Base-by-base conservation (phyloP, 1,140 invertebrate genomes). In the Diorhabda carinulata region DNA sequence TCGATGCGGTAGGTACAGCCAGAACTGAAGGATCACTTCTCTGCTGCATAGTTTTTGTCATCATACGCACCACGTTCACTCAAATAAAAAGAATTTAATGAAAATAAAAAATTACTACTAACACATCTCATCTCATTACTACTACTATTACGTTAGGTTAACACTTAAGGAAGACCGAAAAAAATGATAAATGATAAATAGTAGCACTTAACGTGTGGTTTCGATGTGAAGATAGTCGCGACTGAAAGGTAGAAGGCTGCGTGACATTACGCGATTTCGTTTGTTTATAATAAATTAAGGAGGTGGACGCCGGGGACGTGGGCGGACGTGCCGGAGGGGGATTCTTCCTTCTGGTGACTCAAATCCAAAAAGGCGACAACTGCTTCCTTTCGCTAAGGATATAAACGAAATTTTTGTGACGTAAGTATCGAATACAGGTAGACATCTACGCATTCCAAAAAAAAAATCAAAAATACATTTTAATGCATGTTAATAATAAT, bases 1-100 rank as follows among this genome's bases (percentile, higher is more conserved):
- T 85, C 0, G 84, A 83, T 3, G 86, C 85, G 0, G 86, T 84
- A 0, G 86, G 86, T 59, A 86, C 82, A 3, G 83, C 85, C 47
- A 87, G 75, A 43, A 85, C 80, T 25, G 85, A 85, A 61, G 84
- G 84, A 44, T 83, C 81, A 69, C 84, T 83, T 78, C 84, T 82
- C 66, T 80, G 79, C 78, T 82, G 83, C 74, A 78, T 78, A 74
- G 70, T 65, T 52, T 68, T 71, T 57, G 72, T 72, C 73, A 76
- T 73, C 65, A 65, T 67, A 65, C 61, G 6, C 63, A 64, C 63
- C 56, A 43, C 25, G 63, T 45, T 56, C 61, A 25, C 57, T 66
- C 58, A 57, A 61, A 59, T 25, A 25, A 25, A 25, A 25, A 25
- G 25, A 25, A 25, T 25, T 25, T 25, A 25, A 25, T 25, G 57